Evolutionary conservation across 2,888 invertebrate genomes (phyloP).

Genomic region (Dugesia japonica): DNA sequence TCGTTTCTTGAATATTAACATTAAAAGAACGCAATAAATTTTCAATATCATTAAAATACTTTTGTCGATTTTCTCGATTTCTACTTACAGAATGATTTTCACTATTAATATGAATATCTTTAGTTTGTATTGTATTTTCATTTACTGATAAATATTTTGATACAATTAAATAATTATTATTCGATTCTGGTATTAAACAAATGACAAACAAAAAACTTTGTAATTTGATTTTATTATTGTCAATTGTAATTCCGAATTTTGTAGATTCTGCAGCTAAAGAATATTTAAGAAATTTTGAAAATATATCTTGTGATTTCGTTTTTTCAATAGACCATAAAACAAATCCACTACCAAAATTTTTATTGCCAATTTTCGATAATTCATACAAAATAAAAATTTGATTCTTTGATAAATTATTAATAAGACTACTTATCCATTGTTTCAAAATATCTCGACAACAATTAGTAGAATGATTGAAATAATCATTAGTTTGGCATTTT

Average conservation of each 20-base stretch:
- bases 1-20: neutral
- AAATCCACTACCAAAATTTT: neutral
- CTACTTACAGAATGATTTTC: neutral
- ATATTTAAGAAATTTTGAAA: neutral
- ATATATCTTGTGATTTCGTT: neutral
- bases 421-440: neutral
- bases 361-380: neutral
- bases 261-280: neutral
- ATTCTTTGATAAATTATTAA: neutral
- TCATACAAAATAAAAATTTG: neutral
- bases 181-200: neutral
- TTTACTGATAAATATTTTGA: neutral
- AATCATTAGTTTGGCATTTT: neutral
- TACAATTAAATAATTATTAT: neutral
- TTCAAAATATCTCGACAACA: neutral
- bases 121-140: neutral
- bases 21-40: neutral
- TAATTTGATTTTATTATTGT: neutral
- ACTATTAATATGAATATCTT: neutral
- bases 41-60: neutral
- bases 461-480: neutral
- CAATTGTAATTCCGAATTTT: neutral
- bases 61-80: neutral
- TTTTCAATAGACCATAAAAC: neutral
- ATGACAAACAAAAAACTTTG: neutral